These are phyloP conservation scores for Pollimyrus isidori DNA, from an alignment of 2,113 vertebrate genomes.

Conservation along the genomic window DNA sequence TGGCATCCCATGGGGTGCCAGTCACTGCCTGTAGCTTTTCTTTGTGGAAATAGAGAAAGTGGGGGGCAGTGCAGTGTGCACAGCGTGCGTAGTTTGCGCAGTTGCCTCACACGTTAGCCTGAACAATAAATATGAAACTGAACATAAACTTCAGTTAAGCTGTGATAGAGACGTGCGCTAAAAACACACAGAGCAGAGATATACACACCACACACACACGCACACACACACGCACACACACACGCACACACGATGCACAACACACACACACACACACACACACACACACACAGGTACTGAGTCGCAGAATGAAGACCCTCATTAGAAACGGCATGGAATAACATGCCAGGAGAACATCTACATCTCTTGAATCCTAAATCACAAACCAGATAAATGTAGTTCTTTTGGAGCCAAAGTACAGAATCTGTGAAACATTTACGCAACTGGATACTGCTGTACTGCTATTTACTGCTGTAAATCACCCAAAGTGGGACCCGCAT, in stretches of 20 bases:
- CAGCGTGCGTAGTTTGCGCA: neutral
- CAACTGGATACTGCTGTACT: neutral
- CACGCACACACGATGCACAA: too few species aligned
- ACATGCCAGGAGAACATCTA: neutral
- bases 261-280: neutral
- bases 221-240: neutral
- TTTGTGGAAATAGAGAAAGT: neutral
- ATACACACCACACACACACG: neutral
- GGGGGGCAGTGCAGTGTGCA: neutral
- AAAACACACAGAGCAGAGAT: neutral
- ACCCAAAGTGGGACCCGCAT: neutral
- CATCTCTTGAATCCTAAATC: neutral
- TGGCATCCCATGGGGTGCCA: constrained; percentile 5
- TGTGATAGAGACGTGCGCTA: neutral
- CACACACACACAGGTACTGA: neutral
- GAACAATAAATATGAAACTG: neutral
- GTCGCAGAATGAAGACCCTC: neutral
- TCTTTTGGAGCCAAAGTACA: neutral
- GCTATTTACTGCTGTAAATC: neutral
- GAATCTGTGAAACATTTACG: neutral
- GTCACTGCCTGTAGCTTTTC: neutral
- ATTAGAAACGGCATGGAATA: neutral
- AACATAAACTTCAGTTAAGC: neutral
- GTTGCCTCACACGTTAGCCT: neutral
- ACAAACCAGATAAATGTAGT: neutral